Percentiles rank a stretch among this genome's conserved stretches.
Evolutionary conservation across 2,888 invertebrate genomes (phyloP).

Genomic region (Coleophora flavipennella): DNA sequence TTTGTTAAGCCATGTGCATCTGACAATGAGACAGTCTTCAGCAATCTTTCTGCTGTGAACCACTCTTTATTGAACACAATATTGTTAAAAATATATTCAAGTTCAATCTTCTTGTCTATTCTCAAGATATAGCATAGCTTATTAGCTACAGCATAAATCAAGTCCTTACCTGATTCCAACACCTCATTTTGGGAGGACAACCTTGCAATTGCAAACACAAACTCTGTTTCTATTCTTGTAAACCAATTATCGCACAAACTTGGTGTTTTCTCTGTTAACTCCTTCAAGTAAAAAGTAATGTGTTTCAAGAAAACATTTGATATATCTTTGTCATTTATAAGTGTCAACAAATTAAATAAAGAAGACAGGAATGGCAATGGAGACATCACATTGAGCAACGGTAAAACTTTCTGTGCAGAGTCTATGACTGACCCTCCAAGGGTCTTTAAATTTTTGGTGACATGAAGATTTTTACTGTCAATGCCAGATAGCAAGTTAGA

Average conservation of each 20-base stretch:
- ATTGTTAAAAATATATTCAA: conserved; percentile 70
- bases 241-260: conserved; percentile 74
- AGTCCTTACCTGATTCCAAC: conserved; percentile 55
- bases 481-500: conserved; percentile 58
- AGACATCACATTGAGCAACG: conserved; percentile 43
- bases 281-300: conserved; percentile 50
- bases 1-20: conserved; percentile 54
- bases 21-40: conserved; percentile 67
- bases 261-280: conserved; percentile 38
- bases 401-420: conserved; percentile 45
- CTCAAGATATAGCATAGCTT: conserved; percentile 75
- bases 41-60: conserved; percentile 70
- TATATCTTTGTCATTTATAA: conserved; percentile 39
- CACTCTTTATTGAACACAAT: conserved; percentile 75
- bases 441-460: conserved; percentile 45
- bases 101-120: conserved; percentile 69
- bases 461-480: conserved; percentile 39
- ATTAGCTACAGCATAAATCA: conserved; percentile 71
- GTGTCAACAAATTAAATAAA: conserved; percentile 41
- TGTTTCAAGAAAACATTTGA: conserved; percentile 48
- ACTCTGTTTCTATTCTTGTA: conserved; percentile 74
- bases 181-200: conserved; percentile 42
- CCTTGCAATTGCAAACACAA: conserved; percentile 67
- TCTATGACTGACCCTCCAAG: conserved; percentile 45
- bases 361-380: conserved; percentile 56